Base-by-base conservation (phyloP, 2,888 invertebrate genomes). In the Meandrusa payeni region DNA sequence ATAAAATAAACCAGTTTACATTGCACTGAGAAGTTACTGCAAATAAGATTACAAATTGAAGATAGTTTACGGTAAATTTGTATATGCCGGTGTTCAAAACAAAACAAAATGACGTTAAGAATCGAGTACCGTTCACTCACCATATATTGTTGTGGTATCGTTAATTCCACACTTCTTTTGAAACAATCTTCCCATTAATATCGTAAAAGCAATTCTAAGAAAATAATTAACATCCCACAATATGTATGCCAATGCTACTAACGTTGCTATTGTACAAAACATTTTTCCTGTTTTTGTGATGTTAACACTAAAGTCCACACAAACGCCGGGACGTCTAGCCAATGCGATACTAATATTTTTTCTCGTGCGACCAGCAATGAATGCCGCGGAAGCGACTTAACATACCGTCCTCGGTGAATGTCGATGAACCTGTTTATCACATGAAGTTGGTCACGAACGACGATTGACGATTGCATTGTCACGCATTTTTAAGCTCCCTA, bases 201-300 rank as follows among this genome's bases (percentile, higher is more conserved):
- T 90, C 0, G 93, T 93, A 51, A 92, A 90, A n/a, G 90, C 78
- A 42, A 93, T 89, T 53, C 95, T 89, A 13, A 95, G 64, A 60
- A 95, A 95, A 59, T 95, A 95, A 66, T 94, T 93, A 1, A 95
- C 93, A 73, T 95, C 95, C 85, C 93, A 93, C 41, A 93, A 88
- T 9, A 93, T 75, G 63, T 94, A 95, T 19, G 93, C 73, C 19
- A 94, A 64, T 5, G 88, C 81, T 41, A 91, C 58, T 15, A 83
- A 52, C 1, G 75, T 61, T 24, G 67, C 69, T 50, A 82, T 53
- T 27, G 79, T 53, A 57, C 80, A 80, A 54, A 68, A 81, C 87
- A 87, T 87, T 55, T 49, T 65, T 41, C 28, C 46, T 10, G 7
- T 13, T 2, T 10, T n/a, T 2, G 2, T 17, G 2, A 4, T 15